These are phyloP conservation scores for Oceanodroma leucorhoa DNA, from an alignment of 2,797 vertebrate genomes.

Conservation along the genomic window DNA sequence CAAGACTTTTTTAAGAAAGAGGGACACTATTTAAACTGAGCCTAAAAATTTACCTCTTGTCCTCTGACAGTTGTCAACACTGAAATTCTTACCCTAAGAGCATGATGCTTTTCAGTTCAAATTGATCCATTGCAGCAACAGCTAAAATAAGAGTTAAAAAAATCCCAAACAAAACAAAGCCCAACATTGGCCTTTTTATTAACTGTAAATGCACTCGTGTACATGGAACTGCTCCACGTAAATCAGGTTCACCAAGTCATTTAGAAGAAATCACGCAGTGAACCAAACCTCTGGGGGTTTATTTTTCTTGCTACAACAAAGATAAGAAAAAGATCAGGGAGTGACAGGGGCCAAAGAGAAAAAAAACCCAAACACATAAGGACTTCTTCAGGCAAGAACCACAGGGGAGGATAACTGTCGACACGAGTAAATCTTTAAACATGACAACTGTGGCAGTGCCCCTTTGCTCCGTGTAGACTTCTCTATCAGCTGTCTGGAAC, in stretches of 20 bases:
- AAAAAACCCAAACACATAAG: neutral
- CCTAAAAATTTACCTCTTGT: neutral
- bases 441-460: neutral
- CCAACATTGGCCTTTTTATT: neutral
- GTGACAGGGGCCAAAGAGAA: neutral
- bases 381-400: neutral
- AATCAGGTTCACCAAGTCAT: neutral
- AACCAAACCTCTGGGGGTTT: neutral
- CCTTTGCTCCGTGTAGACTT: neutral
- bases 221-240: neutral
- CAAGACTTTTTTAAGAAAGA: neutral
- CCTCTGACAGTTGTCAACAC: neutral
- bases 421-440: neutral
- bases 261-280: neutral
- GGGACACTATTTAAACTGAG: neutral
- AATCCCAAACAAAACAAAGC: neutral
- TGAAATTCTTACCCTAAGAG: neutral
- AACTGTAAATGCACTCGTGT: neutral
- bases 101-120: neutral
- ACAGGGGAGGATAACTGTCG: neutral
- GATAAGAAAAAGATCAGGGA: neutral
- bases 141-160: neutral
- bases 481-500: neutral
- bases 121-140: neutral
- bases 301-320: neutral